These are phyloP conservation scores for Tolmerus cingulatus DNA, from an alignment of 2,888 invertebrate species.

Conservation along the genomic window DNA sequence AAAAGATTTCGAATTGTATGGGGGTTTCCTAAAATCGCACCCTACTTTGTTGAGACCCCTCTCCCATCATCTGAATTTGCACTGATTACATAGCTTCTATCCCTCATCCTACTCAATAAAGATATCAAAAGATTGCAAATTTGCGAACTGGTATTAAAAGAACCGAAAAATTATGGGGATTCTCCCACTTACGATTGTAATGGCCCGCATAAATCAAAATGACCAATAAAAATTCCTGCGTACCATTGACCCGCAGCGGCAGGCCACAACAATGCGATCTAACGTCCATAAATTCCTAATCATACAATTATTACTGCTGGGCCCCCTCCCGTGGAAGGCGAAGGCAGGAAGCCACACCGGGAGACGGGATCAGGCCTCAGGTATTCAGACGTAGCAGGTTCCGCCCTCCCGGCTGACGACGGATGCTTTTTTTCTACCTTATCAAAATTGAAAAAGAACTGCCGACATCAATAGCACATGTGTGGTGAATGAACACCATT, in stretches of 20 bases:
- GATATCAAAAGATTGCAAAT: no score
- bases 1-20: no score
- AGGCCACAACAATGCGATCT: constrained; percentile 15
- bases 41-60: no score
- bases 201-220: constrained; percentile 15
- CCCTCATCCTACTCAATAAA: no score
- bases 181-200: neutral
- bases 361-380: neutral
- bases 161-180: neutral
- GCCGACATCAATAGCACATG: constrained; percentile 26
- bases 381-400: neutral
- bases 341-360: neutral
- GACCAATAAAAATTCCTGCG: constrained; percentile 18
- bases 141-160: neutral
- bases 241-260: neutral
- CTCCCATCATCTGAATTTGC: no score
- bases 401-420: neutral
- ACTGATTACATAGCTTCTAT: no score
- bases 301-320: constrained; percentile 17
- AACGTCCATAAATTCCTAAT: constrained; percentile 32
- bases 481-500: constrained; percentile 36
- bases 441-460: constrained; percentile 38
- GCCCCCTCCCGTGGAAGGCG: neutral
- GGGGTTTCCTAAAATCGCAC: no score
- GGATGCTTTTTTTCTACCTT: constrained; percentile 18